Percentiles rank a stretch among this genome's conserved stretches.
Evolutionary conservation across 2,113 vertebrate genomes (phyloP).

Genomic region (Osmerus eperlanus): DNA sequence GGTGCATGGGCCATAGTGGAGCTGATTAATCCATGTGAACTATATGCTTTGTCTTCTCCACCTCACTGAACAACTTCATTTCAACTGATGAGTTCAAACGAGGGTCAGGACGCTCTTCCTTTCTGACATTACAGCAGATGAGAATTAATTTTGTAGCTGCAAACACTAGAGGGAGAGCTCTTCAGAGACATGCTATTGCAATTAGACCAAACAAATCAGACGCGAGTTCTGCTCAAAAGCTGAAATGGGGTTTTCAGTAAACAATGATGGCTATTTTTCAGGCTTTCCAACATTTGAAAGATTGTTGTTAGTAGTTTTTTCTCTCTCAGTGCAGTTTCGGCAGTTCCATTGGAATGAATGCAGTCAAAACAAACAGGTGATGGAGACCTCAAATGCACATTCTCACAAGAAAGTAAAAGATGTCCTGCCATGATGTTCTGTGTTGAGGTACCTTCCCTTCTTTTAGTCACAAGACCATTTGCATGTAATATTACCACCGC

Average conservation of each 20-base stretch:
- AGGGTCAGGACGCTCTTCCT: constrained; percentile 93
- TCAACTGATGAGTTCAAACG: constrained; percentile 97
- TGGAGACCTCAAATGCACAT: constrained; percentile 54
- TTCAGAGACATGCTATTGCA: constrained; percentile 64
- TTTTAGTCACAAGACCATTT: constrained; percentile 62
- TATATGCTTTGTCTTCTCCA: constrained; percentile 96
- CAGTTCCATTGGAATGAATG: constrained; percentile 52
- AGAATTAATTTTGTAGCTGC: constrained; percentile 92
- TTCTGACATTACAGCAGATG: constrained; percentile 90
- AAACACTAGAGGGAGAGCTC: constrained; percentile 49
- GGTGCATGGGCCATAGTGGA: constrained; percentile 74
- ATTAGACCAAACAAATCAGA: constrained; percentile 56
- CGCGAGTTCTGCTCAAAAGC: constrained; percentile 32
- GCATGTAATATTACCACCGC: constrained; percentile 66
- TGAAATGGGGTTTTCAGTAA: constrained; percentile 58
- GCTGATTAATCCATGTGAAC: constrained; percentile 90
- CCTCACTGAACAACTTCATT: constrained; percentile 99
- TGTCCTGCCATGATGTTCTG: constrained; percentile 44
- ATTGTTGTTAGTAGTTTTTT: constrained; percentile 62
- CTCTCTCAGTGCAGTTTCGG: constrained; percentile 52
- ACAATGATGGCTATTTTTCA: constrained; percentile 55
- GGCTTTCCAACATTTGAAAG: constrained; percentile 54
- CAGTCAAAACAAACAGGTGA: constrained; percentile 65
- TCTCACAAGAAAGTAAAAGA: constrained; percentile 42
- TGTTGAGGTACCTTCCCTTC: constrained; percentile 53